Conservation (phyloP, 2,888 invertebrate genomes). For the Lithophane leautieri region DNA sequence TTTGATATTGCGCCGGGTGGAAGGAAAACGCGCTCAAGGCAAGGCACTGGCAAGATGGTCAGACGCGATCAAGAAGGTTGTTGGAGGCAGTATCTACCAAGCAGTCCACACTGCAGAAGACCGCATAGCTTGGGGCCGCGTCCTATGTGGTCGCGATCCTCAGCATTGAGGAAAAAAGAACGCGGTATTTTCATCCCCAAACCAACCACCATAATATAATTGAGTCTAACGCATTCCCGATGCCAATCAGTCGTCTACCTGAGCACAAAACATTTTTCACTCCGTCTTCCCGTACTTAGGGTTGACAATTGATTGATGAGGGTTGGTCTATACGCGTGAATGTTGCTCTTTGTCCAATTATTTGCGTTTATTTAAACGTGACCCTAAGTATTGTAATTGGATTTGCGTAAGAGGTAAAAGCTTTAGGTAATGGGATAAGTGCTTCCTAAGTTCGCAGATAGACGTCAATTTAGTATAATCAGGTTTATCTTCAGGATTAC, state of each 20-base stretch:
- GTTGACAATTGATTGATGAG: conserved; percentile 64
- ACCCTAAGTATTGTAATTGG: conserved; percentile 46
- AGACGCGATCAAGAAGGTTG: no score
- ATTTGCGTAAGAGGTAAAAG: conserved; percentile 49
- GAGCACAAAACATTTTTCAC: conserved; percentile 54
- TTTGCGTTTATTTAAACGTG: conserved; percentile 45
- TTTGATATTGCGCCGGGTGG: no score
- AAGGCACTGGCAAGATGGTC: no score
- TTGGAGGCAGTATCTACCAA: no score
- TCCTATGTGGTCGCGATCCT: no score
- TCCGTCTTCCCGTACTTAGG: conserved; percentile 47
- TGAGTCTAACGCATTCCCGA: conserved; percentile 51
- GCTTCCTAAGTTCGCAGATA: conserved; percentile 20
- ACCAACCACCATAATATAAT: conserved; percentile 46
- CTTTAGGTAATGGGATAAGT: conserved; percentile 33
- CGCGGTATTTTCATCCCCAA: conserved; percentile 10
- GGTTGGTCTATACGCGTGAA: conserved; percentile 46
- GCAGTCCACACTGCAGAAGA: no score
- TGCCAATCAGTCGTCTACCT: conserved; percentile 54
- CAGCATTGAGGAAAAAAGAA: neutral
- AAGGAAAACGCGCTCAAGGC: no score
- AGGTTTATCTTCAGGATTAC: neutral
- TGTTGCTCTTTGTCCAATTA: conserved; percentile 59
- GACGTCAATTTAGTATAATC: conserved; percentile 21
- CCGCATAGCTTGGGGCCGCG: no score